Conservation (phyloP, 2,113 vertebrate genomes). For the Suricata suricatta region DNA sequence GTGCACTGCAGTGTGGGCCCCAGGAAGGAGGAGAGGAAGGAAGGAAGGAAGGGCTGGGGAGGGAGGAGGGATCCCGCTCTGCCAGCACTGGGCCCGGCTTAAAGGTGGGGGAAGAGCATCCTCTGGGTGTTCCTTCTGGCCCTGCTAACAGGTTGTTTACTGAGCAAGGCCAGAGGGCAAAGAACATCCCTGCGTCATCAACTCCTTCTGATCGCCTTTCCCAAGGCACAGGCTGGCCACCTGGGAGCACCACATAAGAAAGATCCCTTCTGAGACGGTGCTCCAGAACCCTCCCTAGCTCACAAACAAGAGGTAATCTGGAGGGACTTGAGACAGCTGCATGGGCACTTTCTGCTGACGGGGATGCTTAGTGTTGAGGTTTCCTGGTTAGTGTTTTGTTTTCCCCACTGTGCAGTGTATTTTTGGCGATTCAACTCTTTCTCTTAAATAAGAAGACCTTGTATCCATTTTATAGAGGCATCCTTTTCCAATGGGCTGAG, state of each 20-base stretch:
- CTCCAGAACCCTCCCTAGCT: constrained; percentile 50
- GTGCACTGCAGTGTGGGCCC: constrained; percentile 27
- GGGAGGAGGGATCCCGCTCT: neutral
- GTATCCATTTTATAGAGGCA: constrained; percentile 5
- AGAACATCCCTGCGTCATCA: constrained; percentile 69
- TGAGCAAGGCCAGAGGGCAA: constrained; percentile 67
- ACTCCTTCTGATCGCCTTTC: constrained; percentile 52
- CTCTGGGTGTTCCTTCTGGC: neutral
- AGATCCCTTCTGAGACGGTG: neutral
- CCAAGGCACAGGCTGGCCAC: neutral
- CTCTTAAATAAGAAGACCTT: constrained; percentile 46
- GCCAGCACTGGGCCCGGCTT: neutral
- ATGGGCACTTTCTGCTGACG: constrained; percentile 61
- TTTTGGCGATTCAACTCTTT: constrained; percentile 60
- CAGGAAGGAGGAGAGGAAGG: neutral
- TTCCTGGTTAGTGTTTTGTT: constrained; percentile 25
- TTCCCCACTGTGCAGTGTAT: neutral
- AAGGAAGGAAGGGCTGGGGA: neutral
- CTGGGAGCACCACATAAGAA: constrained; percentile 12
- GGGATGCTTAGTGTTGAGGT: constrained; percentile 8
- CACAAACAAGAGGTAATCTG: constrained; percentile 68
- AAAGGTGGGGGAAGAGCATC: neutral
- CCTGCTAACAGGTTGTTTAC: constrained; percentile 78
- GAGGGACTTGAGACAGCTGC: constrained; percentile 47
- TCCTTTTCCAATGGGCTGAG: constrained; percentile 3